Evolutionary conservation across 2,888 invertebrate genomes (phyloP).

Genomic region (Eledona agricola): DNA sequence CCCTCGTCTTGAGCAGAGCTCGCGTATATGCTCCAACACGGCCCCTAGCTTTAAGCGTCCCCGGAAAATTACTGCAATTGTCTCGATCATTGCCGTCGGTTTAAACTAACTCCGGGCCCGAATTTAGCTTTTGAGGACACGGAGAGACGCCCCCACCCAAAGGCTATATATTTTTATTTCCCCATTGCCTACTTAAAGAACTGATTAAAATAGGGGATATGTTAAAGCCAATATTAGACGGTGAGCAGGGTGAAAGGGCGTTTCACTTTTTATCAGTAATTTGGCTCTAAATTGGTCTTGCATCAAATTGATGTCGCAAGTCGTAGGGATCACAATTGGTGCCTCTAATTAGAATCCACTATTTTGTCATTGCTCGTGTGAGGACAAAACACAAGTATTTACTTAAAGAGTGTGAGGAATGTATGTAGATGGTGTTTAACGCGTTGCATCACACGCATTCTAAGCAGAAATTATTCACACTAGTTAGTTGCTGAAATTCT

Average conservation of each 20-base stretch:
- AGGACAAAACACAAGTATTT: too few species aligned
- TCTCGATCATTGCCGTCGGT: conserved; percentile 61
- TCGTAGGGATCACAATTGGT: too few species aligned
- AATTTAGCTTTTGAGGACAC: conserved; percentile 34
- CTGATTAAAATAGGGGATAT: conserved; percentile 63
- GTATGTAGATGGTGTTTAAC: too few species aligned
- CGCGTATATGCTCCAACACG: conserved; percentile 36
- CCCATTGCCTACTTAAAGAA: conserved; percentile 63
- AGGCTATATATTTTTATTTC: conserved; percentile 63
- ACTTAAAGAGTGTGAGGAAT: too few species aligned
- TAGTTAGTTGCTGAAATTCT: too few species aligned
- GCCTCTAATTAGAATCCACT: too few species aligned
- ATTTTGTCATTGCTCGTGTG: too few species aligned
- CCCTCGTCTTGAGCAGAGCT: conserved; percentile 44
- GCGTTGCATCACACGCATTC: too few species aligned
- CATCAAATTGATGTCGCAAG: conserved; percentile 6
- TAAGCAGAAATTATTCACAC: too few species aligned
- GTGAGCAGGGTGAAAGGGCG: conserved; percentile 17
- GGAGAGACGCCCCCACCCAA: conserved; percentile 44
- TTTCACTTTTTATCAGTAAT: conserved; percentile 35
- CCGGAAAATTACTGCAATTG: conserved; percentile 62
- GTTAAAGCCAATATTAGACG: conserved; percentile 59
- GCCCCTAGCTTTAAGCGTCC: conserved; percentile 51
- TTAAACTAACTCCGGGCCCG: conserved; percentile 50
- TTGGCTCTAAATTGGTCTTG: conserved; percentile 32